Base-by-base conservation (phyloP, 2,113 vertebrate species). In the Engraulis encrasicolus region DNA sequence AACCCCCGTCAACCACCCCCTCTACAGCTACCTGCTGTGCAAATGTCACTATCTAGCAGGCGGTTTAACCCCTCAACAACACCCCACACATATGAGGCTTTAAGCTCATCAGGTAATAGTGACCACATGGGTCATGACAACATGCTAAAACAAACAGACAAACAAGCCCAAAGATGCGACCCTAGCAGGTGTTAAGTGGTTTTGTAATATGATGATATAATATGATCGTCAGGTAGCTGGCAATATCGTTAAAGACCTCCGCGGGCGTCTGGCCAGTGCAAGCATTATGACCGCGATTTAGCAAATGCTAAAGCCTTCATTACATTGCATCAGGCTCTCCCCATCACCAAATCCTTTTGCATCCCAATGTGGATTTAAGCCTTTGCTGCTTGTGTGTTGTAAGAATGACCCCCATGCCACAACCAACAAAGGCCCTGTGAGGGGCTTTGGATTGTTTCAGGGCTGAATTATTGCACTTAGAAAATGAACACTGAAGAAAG, bases 291-390 rank as follows among this genome's bases (percentile, higher is more conserved):
- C 31, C 31, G 66, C 27, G 66, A 74, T 74, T 74, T 74, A 74
- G 66, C 31, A 74, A 74, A 74, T 74, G 66, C 66, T 74, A 34
- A 34, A 34, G 66, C 12, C 23, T 74, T 74, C 31, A 81, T 83
- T 48, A 48, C 40, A 66, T 52, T 19, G 52, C 19, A 50, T 31
- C 81, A 23, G 27, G 38, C 45, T 48, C 86, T 77, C 83, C 74
- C 85, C 74, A n/a, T 81, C 82, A 87, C 82, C 79, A 84, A 37
- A n/a, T n/a, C 38, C 87, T 86, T 89, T 83, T 78, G 81, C 34
- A 38, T 80, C 86, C 85, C 11, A 40, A 1, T 20, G 40, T 49
- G 66, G 31, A 27, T 74, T 74, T 74, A 74, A 23, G 27, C 27
- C 15, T 71, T 74, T 36, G 1, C 66, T 31, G 31, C 4, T 74